A percentile compares a stretch with the other conserved stretches of the same genome.
Evolutionary conservation across 92 coral and sea anemone species (phyloP).

Genomic region (Micromussa lordhowensis): DNA sequence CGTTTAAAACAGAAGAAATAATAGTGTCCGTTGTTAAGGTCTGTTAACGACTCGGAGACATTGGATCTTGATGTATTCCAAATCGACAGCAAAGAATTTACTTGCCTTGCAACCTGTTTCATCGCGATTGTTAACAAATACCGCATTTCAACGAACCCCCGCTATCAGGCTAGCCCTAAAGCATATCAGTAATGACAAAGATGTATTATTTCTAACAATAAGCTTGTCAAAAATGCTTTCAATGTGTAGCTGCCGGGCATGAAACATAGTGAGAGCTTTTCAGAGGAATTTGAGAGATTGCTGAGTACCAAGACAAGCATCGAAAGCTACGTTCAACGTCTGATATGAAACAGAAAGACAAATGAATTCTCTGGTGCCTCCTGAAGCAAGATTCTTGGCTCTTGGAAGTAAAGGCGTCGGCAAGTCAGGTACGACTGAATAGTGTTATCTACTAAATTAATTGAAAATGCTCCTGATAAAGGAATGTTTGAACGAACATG

Average conservation of each 20-base stretch:
- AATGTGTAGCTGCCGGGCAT: constrained; percentile 32
- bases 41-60: neutral
- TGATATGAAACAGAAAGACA: constrained; percentile 19
- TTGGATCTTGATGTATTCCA: neutral
- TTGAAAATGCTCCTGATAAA: neutral
- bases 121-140: neutral
- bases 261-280: constrained; percentile 6
- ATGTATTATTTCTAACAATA: constrained; percentile 25
- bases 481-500: neutral
- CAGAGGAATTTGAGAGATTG: constrained; percentile 21
- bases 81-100: neutral
- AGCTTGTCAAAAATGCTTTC: constrained; percentile 29
- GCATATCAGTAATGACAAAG: constrained; percentile 22
- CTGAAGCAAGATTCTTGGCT: constrained; percentile 87
- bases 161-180: neutral
- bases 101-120: neutral
- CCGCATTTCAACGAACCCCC: constrained; percentile 15
- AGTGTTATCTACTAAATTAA: neutral
- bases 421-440: constrained; percentile 78
- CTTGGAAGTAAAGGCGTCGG: constrained; percentile 94
- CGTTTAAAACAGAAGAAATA: neutral
- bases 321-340: neutral
- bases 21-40: neutral
- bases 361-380: constrained; percentile 62
- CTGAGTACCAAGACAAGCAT: neutral